Conservation (phyloP, 2,888 invertebrate species). For the Acronicta aceris region DNA sequence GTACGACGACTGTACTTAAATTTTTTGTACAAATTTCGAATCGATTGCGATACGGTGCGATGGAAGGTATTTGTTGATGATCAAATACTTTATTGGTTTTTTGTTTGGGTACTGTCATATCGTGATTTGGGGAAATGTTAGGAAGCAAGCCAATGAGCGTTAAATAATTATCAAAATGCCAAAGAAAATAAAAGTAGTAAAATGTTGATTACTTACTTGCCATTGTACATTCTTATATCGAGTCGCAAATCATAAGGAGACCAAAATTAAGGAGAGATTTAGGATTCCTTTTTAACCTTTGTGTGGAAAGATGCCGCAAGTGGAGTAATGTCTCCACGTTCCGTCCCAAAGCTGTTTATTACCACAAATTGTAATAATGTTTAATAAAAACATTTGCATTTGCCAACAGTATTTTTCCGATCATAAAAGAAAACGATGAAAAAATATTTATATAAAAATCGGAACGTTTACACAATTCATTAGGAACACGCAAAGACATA, state of each 20-base stretch:
- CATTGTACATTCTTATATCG: too few relatives aligned
- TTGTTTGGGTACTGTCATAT: slow-evolving; percentile 12
- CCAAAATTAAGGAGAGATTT: too few relatives aligned
- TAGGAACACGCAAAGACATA: background rate
- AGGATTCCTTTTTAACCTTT: too few relatives aligned
- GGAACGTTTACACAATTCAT: background rate
- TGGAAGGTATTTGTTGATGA: slow-evolving; percentile 45
- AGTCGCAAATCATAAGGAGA: too few relatives aligned
- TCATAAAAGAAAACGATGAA: too few relatives aligned
- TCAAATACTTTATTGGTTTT: slow-evolving; percentile 38
- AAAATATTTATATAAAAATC: too few relatives aligned
- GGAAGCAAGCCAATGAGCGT: background rate
- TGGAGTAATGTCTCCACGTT: too few relatives aligned
- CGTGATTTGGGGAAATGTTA: slow-evolving; percentile 12
- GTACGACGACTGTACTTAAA: slow-evolving; percentile 33
- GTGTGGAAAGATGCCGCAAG: too few relatives aligned
- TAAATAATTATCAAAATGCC: background rate
- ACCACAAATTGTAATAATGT: too few relatives aligned
- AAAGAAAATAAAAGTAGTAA: background rate
- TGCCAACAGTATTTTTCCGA: too few relatives aligned
- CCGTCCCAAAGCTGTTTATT: too few relatives aligned
- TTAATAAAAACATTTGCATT: too few relatives aligned
- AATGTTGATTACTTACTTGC: background rate
- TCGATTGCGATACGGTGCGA: slow-evolving; percentile 45
- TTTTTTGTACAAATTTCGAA: slow-evolving; percentile 61